Evolutionary conservation across 2,113 vertebrate species (phyloP).

Genomic region (Silurus asotus): DNA sequence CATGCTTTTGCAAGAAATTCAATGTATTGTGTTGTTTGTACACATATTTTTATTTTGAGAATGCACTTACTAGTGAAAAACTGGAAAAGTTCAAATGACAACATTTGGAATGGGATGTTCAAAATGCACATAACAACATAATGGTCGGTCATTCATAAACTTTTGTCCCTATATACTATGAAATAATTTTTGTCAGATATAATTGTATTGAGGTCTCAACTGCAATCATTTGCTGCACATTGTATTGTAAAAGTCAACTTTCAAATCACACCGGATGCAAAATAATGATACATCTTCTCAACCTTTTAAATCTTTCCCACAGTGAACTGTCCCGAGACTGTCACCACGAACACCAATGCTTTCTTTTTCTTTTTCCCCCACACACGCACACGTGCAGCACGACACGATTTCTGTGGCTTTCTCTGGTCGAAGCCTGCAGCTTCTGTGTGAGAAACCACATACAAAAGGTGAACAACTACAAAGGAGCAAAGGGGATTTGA

Average conservation of each 20-base stretch:
- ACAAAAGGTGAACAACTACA: not conserved
- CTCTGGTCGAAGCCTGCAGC: not conserved
- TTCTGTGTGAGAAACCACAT: constrained; percentile 16
- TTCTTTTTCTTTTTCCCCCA: too few relatives aligned
- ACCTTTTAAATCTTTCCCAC: not conserved
- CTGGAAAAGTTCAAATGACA: too few relatives aligned
- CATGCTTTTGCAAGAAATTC: too few relatives aligned
- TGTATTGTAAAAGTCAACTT: not conserved
- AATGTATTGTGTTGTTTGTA: too few relatives aligned
- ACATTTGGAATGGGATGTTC: too few relatives aligned
- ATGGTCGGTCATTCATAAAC: too few relatives aligned
- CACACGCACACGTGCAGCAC: not conserved
- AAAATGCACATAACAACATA: too few relatives aligned
- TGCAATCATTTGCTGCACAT: not conserved
- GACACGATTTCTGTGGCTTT: not conserved
- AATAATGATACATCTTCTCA: not conserved
- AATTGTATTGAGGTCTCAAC: not conserved
- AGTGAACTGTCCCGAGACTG: not conserved
- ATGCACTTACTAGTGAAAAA: too few relatives aligned
- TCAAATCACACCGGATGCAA: not conserved
- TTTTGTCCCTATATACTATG: not conserved
- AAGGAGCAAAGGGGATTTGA: not conserved
- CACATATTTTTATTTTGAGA: too few relatives aligned
- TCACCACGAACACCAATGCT: not conserved
- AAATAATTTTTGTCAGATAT: not conserved